Conservation (phyloP, 2,113 vertebrate species). For the Cyanistes caeruleus region DNA sequence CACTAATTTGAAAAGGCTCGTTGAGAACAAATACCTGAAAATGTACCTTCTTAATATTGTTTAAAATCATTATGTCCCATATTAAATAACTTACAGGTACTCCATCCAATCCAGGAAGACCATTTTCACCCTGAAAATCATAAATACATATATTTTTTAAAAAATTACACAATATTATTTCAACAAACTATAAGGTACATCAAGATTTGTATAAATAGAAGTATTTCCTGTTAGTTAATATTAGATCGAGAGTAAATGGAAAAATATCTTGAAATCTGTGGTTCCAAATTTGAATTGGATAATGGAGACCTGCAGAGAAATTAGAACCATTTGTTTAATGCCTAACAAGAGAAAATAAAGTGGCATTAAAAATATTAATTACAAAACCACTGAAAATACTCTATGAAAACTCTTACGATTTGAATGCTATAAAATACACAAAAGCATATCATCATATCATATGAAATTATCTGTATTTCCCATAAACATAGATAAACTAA, state of each 20-base stretch:
- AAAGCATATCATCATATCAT: neutral
- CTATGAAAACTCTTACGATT: neutral
- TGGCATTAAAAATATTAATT: neutral
- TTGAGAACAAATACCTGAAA: neutral
- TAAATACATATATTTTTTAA: neutral
- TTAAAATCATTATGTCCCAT: neutral
- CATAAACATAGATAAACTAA: neutral
- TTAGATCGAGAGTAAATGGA: neutral
- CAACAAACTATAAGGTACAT: neutral
- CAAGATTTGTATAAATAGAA: neutral
- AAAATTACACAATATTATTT: neutral
- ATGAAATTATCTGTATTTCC: neutral
- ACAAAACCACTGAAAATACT: neutral
- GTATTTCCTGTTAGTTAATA: neutral
- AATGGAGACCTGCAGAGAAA: neutral
- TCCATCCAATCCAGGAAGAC: slow-evolving; percentile 81
- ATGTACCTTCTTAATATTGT: neutral
- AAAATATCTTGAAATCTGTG: neutral
- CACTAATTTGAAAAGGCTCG: neutral
- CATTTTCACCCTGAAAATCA: slow-evolving; percentile 78
- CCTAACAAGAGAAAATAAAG: neutral
- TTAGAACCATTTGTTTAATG: neutral
- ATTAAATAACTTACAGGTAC: slow-evolving; percentile 78
- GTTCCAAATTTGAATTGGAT: neutral
- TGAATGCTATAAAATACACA: neutral